These are phyloP conservation scores for Auanema freiburgensis DNA, from an alignment of 2,888 invertebrate species.

Conservation along the genomic window DNA sequence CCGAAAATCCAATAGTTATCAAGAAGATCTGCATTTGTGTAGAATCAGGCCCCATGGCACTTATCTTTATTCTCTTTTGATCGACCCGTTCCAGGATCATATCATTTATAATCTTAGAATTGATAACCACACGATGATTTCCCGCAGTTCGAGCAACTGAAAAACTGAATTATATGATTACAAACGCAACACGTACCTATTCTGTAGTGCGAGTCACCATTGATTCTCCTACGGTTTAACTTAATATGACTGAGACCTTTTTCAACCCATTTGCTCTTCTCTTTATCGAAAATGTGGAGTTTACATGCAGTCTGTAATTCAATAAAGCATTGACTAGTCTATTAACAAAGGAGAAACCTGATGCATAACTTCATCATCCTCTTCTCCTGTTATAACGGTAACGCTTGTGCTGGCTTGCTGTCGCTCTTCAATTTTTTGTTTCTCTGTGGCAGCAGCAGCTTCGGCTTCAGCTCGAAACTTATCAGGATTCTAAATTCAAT, in stretches of 20 bases:
- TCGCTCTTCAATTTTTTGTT: slow-evolving; percentile 28
- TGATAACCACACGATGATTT: slow-evolving; percentile 56
- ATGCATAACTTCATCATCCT: slow-evolving; percentile 48
- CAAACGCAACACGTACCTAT: slow-evolving; percentile 23
- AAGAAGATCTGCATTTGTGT: slow-evolving; percentile 58
- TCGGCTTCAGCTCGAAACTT: slow-evolving; percentile 19
- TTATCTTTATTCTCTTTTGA: slow-evolving; percentile 54
- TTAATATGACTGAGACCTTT: slow-evolving; percentile 46
- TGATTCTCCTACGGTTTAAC: slow-evolving; percentile 32
- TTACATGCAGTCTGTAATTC: slow-evolving; percentile 55
- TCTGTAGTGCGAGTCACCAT: slow-evolving; percentile 32
- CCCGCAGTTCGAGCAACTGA: slow-evolving; percentile 59
- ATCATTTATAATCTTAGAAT: slow-evolving; percentile 53
- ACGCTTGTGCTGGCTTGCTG: slow-evolving; percentile 40
- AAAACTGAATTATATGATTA: slow-evolving; percentile 1
- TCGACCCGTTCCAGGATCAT: slow-evolving; percentile 57
- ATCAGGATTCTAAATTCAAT: slow-evolving; percentile 8
- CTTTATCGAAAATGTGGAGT: slow-evolving; percentile 54
- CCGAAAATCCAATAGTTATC: slow-evolving; percentile 42
- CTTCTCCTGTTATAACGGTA: slow-evolving; percentile 56
- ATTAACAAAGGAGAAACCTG: slow-evolving; percentile 29
- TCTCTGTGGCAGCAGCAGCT: slow-evolving; percentile 12
- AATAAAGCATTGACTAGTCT: slow-evolving; percentile 4
- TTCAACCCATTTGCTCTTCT: slow-evolving; percentile 49
- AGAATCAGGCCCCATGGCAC: slow-evolving; percentile 51